Base-by-base conservation (phyloP, 1,140 invertebrate genomes). In the Arctopsyche grandis region DNA sequence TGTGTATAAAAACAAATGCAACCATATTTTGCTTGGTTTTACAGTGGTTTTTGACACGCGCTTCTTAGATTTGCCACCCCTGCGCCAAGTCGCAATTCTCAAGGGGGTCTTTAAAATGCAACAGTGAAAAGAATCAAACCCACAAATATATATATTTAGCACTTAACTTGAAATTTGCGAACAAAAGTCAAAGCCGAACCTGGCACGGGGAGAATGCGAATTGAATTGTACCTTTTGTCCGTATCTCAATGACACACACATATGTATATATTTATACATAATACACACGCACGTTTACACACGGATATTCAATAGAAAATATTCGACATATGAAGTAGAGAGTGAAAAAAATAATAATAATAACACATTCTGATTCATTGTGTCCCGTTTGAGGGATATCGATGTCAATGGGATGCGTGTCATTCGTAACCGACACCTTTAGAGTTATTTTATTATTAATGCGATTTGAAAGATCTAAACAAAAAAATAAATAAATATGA, bases 381-480 rank as follows among this genome's bases (percentile, higher is more conserved):
- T 66, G 22, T 26, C 24, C 10, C 63, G 21, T 60, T 60, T n/a
- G 63, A 66, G 63, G 63, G 63, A 66, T 66, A 22, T 26, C 63
- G 22, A 24, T 22, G 24, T 66, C 63, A 66, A 66, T 66, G 63
- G 63, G 22, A 66, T 66, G 63, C 7, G 63, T 66, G 63, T 60
- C 21, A 22, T 60, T 60, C 58, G 58, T 66, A 66, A 66, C 63
- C 63, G 63, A 66, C 63, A 66, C 24, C 63, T 66, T 66, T 66
- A 3, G 63, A 26, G 24, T 66, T 66, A 12, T 7, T 12, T 66
- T 66, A 66, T 66, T 66, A 26, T 66, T 66, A 66, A 66, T 66
- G 63, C 63, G 24, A 66, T 66, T 9, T 10, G 48, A 38, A 1
- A 38, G 29, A 38, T 38, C 29, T 38, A 38, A 38, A 38, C 29